These are phyloP conservation scores for Acrocephalus scirpaceus DNA, from an alignment of 2,797 vertebrate genomes.

Conservation along the genomic window DNA sequence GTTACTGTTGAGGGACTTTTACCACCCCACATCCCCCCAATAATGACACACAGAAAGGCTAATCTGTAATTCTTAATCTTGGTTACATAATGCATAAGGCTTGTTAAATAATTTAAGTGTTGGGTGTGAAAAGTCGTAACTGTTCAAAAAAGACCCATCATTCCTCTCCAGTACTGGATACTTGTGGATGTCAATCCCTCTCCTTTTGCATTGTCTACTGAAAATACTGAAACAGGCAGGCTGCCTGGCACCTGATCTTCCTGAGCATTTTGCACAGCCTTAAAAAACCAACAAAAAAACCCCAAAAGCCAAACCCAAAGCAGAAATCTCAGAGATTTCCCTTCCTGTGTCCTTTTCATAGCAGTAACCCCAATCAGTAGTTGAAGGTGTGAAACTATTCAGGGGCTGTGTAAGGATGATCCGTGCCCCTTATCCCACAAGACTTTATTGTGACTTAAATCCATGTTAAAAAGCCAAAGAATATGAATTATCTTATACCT, in stretches of 20 bases:
- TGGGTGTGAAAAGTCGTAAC: background rate
- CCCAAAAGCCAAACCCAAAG: background rate
- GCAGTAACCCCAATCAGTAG: accelerated
- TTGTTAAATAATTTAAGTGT: background rate
- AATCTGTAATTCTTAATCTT: background rate
- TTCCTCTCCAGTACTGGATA: background rate
- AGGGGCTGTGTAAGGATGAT: background rate
- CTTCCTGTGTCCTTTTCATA: background rate
- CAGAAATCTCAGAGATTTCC: background rate
- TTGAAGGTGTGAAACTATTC: background rate
- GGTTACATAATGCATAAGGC: background rate
- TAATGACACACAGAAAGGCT: background rate
- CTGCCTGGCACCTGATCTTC: background rate
- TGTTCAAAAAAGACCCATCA: background rate
- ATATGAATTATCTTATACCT: background rate
- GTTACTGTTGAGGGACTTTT: background rate
- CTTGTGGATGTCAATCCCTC: background rate
- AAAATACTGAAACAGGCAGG: background rate
- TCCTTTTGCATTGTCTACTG: background rate
- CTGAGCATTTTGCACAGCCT: background rate
- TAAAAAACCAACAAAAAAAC: background rate
- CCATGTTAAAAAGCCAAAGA: background rate
- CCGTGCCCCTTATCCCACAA: background rate
- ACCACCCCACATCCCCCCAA: accelerated
- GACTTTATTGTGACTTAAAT: background rate